Percentiles rank a stretch among this genome's conserved stretches.
phyloP scores from a whole-genome alignment of 2,888 invertebrate species.

The Drosophila atripex region DNA sequence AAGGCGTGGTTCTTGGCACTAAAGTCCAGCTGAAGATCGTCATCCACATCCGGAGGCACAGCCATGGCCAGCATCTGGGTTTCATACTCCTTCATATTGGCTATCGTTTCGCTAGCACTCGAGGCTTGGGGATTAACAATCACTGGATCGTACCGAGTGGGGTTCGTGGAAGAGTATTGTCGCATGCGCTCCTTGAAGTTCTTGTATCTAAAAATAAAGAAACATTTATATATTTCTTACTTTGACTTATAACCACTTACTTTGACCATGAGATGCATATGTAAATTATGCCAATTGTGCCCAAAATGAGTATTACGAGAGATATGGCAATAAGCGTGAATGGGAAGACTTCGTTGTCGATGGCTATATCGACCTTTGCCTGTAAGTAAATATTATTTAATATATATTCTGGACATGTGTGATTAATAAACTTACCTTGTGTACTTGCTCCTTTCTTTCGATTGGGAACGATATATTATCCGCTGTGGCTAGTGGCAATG shows the following conservation, averaged over 20 bases:
- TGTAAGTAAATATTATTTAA: constrained; percentile 50
- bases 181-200: constrained; percentile 93
- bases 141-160: constrained; percentile 88
- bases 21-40: constrained; percentile 93
- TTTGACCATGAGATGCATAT: constrained; percentile 97
- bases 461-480: constrained; percentile 87
- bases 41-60: constrained; percentile 92
- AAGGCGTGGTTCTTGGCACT: constrained; percentile 94
- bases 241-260: constrained; percentile 85
- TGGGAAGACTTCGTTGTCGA: constrained; percentile 91
- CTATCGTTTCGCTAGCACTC: constrained; percentile 83
- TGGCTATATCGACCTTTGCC: constrained; percentile 85
- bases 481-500: constrained; percentile 88
- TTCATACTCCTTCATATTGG: constrained; percentile 95
- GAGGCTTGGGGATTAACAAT: constrained; percentile 84
- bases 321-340: constrained; percentile 95
- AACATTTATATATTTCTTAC: neutral
- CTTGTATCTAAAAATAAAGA: constrained; percentile 87
- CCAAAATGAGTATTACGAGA: constrained; percentile 93
- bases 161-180: constrained; percentile 88
- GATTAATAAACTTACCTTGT: constrained; percentile 76
- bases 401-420: neutral
- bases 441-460: constrained; percentile 82
- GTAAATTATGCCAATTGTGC: constrained; percentile 94
- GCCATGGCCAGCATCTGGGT: constrained; percentile 97